Conservation (phyloP, 2,797 vertebrate genomes). For the Lepus oiostolus region DNA sequence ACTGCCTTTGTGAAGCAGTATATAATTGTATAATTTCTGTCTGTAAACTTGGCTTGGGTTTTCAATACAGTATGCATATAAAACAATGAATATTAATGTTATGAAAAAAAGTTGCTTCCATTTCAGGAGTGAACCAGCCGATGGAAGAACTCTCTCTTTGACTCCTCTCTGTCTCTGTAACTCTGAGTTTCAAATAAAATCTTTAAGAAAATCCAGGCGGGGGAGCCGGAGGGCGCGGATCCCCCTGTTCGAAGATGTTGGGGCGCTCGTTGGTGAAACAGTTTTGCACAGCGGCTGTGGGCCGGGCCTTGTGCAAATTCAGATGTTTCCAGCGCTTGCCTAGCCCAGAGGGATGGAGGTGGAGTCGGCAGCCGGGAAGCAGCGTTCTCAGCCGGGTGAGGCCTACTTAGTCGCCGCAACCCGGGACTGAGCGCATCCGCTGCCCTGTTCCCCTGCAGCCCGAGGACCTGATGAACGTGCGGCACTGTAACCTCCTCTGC, state of each 20-base stretch:
- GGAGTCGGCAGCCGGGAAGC: background rate
- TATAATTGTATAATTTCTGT: too few relatives aligned
- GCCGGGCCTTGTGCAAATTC: background rate
- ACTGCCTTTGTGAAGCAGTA: too few relatives aligned
- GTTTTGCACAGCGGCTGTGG: background rate
- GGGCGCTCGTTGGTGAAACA: background rate
- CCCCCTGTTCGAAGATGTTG: background rate
- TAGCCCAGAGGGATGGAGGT: background rate
- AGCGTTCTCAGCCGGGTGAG: slow-evolving; percentile 2
- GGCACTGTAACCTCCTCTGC: slow-evolving; percentile 97
- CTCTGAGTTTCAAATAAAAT: too few relatives aligned
- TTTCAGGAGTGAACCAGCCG: too few relatives aligned
- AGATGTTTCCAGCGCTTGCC: background rate
- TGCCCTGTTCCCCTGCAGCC: slow-evolving; percentile 88
- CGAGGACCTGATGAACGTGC: slow-evolving; percentile 98
- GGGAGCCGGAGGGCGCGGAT: background rate
- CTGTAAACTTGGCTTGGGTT: too few relatives aligned
- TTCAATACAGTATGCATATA: too few relatives aligned
- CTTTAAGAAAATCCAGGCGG: too few relatives aligned
- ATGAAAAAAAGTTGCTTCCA: too few relatives aligned
- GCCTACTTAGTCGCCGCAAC: slow-evolving; percentile 13
- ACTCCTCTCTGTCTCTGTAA: too few relatives aligned
- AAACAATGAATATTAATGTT: too few relatives aligned
- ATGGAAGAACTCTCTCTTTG: too few relatives aligned
- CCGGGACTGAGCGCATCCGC: background rate